Conservation (phyloP, 2,113 vertebrate species). For the Bufo bufo region DNA sequence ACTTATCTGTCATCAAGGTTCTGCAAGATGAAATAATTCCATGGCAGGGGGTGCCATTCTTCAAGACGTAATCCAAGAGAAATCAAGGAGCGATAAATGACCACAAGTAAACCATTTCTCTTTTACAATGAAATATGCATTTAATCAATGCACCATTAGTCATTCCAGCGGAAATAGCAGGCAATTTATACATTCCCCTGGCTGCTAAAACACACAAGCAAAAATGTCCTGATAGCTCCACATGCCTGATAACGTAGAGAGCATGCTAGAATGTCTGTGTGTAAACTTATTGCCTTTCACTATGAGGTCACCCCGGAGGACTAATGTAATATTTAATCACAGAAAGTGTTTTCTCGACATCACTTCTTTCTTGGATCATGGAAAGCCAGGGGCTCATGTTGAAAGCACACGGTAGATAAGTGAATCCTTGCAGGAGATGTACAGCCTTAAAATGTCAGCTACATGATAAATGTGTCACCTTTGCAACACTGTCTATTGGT, state of each 20-base stretch:
- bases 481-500: not conserved
- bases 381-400: not conserved
- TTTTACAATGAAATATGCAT: constrained; percentile 42
- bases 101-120: constrained; percentile 43
- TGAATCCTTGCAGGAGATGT: not conserved
- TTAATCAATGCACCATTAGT: constrained; percentile 45
- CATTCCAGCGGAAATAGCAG: constrained; percentile 1
- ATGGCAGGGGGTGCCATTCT: constrained; percentile 35
- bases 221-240: not conserved
- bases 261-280: not conserved
- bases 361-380: constrained; percentile 1
- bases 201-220: constrained; percentile 21
- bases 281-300: not conserved
- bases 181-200: constrained; percentile 32
- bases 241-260: constrained; percentile 17
- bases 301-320: not conserved
- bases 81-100: constrained; percentile 43
- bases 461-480: constrained; percentile 14
- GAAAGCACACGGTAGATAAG: constrained; percentile 12
- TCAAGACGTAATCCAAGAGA: constrained; percentile 24
- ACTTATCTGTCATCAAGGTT: constrained; percentile 28
- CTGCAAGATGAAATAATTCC: constrained; percentile 24
- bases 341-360: constrained; percentile 20
- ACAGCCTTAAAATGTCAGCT: constrained; percentile 22
- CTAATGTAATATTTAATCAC: constrained; percentile 38